Evolutionary conservation across 2,113 vertebrate genomes (phyloP).

Genomic region (Rhizomys pruinosus): DNA sequence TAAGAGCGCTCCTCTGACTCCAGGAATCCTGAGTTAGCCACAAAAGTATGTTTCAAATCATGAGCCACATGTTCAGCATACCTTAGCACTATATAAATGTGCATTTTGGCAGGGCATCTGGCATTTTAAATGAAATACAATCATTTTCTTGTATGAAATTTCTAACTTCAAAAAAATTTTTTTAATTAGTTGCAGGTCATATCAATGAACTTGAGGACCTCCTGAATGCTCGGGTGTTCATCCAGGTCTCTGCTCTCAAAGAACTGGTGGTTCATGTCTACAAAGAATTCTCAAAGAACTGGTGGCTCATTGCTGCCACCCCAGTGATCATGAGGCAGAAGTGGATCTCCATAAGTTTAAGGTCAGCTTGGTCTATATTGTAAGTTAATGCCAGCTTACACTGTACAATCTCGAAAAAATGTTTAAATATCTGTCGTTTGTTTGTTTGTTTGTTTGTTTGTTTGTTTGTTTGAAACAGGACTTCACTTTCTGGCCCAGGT

Average conservation of each 20-base stretch:
- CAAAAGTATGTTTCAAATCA: conserved; percentile 68
- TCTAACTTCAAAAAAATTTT: background rate
- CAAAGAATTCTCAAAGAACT: too few species aligned
- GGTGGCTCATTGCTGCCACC: background rate
- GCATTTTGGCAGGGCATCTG: conserved; percentile 34
- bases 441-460: background rate
- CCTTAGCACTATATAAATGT: conserved; percentile 49
- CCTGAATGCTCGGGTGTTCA: background rate
- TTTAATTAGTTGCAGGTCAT: background rate
- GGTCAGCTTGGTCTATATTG: background rate
- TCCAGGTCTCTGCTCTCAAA: background rate
- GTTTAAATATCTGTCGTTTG: background rate
- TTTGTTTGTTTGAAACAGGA: background rate
- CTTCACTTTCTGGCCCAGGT: background rate
- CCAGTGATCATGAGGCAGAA: background rate
- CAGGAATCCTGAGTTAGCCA: conserved; percentile 77
- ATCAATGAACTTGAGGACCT: background rate
- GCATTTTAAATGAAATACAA: conserved; percentile 47
- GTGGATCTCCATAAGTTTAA: background rate
- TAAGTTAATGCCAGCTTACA: background rate
- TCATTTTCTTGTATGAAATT: conserved; percentile 33
- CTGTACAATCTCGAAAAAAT: background rate
- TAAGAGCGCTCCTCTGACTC: conserved; percentile 82
- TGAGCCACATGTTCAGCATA: background rate
- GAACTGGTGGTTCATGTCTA: too few species aligned